phyloP scores from a whole-genome alignment of 1,140 invertebrate species.

The Pectinophora gossypiella region DNA sequence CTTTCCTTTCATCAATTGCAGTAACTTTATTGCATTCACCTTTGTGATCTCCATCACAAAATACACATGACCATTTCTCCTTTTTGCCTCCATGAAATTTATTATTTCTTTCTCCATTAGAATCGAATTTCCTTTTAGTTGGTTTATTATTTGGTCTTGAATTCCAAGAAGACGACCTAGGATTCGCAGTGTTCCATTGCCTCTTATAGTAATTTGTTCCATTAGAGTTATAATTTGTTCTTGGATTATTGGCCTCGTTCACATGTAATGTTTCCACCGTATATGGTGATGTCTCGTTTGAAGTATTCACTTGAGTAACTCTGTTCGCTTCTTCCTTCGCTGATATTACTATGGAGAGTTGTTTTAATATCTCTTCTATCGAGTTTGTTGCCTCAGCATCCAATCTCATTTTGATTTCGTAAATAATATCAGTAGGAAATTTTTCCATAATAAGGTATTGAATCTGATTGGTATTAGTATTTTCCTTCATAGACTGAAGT shows the following conservation, averaged over 20 bases:
- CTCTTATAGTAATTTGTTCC: background rate
- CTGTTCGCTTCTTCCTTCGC: background rate
- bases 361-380: background rate
- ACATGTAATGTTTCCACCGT: background rate
- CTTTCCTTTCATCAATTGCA: background rate
- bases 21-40: background rate
- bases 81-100: background rate
- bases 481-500: background rate
- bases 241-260: background rate
- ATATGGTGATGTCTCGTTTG: background rate
- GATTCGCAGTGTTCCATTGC: background rate
- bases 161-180: background rate
- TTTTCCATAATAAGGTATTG: background rate
- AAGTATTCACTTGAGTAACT: background rate
- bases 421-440: conserved; percentile 5
- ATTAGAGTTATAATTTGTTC: background rate
- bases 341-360: background rate
- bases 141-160: too few species aligned
- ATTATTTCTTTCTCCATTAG: background rate
- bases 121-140: background rate
- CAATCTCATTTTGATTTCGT: conserved; percentile 6
- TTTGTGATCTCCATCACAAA: background rate
- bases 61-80: background rate
- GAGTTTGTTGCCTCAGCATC: background rate
- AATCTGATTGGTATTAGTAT: background rate